Evolutionary conservation across 2,888 invertebrate genomes (phyloP).

Genomic region (Tetragnatha montana): DNA sequence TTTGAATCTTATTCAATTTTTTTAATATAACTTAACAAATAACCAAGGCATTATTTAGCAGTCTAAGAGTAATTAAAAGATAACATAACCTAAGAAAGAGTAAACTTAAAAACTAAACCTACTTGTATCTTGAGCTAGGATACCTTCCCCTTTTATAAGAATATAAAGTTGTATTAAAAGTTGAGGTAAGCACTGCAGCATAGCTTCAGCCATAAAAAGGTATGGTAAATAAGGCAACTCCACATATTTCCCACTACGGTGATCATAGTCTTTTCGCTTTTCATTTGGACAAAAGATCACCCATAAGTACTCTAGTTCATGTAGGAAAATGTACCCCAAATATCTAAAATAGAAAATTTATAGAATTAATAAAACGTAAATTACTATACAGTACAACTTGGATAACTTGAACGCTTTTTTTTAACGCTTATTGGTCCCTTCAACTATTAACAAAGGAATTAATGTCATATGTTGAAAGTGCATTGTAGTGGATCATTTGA

Average conservation of each 20-base stretch:
- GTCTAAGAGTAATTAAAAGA: too few relatives aligned
- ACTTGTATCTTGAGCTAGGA: slow-evolving; percentile 50
- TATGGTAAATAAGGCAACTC: slow-evolving; percentile 66
- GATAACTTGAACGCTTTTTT: too few relatives aligned
- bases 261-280: slow-evolving; percentile 50
- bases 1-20: neutral
- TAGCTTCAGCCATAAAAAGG: slow-evolving; percentile 64
- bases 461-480: too few relatives aligned
- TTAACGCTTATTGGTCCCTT: too few relatives aligned
- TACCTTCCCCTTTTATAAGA: slow-evolving; percentile 43
- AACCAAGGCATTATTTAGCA: too few relatives aligned
- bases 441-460: too few relatives aligned
- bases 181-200: slow-evolving; percentile 65
- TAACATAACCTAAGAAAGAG: neutral
- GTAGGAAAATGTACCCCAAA: slow-evolving; percentile 54
- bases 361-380: neutral
- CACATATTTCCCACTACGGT: slow-evolving; percentile 56
- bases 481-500: too few relatives aligned
- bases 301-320: slow-evolving; percentile 64
- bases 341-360: slow-evolving; percentile 39
- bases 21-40: neutral
- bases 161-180: slow-evolving; percentile 61
- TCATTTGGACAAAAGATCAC: slow-evolving; percentile 60
- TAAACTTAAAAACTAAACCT: slow-evolving; percentile 17
- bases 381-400: too few relatives aligned